A percentile compares a stretch with the other conserved stretches of the same genome.
Evolutionary conservation across 2,797 vertebrate species (phyloP).

Genomic region (Neostethus bicornis): DNA sequence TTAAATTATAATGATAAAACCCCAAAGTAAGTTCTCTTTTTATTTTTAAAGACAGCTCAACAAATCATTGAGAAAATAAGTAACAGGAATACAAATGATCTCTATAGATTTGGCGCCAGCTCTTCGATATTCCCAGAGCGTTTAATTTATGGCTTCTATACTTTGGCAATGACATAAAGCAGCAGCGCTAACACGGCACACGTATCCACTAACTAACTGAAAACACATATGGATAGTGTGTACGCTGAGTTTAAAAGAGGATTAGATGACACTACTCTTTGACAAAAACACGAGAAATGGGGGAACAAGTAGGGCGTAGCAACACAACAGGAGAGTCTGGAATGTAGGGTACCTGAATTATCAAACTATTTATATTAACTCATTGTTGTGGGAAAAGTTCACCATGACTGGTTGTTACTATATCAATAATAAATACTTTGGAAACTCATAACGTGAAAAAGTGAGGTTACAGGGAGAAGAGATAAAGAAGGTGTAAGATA

Average conservation of each 20-base stretch:
- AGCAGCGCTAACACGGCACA: constrained; percentile 26
- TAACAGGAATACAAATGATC: constrained; percentile 48
- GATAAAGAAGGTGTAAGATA: no score
- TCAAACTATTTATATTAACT: no score
- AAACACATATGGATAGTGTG: background rate
- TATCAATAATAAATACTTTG: no score
- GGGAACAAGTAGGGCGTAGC: background rate
- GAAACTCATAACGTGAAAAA: no score
- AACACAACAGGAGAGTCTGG: background rate
- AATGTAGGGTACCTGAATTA: background rate
- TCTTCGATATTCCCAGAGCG: constrained; percentile 26
- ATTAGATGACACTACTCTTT: background rate
- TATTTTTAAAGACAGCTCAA: constrained; percentile 41
- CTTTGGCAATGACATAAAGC: constrained; percentile 33
- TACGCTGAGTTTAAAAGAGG: background rate
- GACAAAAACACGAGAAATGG: background rate
- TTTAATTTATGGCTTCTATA: constrained; percentile 44
- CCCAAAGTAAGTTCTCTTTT: constrained; percentile 36
- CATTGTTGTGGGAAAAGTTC: no score
- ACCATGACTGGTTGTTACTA: no score
- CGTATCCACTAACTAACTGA: constrained; percentile 6
- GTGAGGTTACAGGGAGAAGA: no score
- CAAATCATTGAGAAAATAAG: constrained; percentile 45
- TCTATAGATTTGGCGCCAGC: constrained; percentile 8
- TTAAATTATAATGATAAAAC: constrained; percentile 42